Base-by-base conservation (phyloP, 2,113 vertebrate species). In the Genyomyrus donnyi region DNA sequence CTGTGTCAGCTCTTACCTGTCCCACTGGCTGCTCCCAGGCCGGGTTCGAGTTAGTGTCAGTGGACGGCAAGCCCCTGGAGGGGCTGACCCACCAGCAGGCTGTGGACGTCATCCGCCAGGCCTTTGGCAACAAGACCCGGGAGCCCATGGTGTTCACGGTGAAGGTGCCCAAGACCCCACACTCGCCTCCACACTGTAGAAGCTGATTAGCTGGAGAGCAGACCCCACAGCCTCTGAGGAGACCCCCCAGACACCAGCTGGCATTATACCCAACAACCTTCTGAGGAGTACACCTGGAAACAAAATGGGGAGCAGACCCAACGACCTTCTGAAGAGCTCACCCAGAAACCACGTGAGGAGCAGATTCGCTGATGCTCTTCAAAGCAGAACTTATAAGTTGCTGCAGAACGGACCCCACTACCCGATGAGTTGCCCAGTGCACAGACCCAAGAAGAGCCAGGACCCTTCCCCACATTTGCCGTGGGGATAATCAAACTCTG, bases 121-220 rank as follows among this genome's bases (percentile, higher is more conserved):
- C 97, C 3, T 99, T 98, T 92, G 96, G 97, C 89, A 98, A 98
- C 96, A 99, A 98, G 94, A 95, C 96, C 92, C 97, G 95, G 95
- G 97, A 99, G 89, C 97, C 97, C 49, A 99, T 99, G 98, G 95
- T 98, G 93, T 95, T 99, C 45, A 96, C 98, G 92, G 96, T 99
- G 93, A 98, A 98, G 94, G 95, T 97, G 91, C 96, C 96, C 0
- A 94, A 92, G 91, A 91, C 90, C 52, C 56, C 19, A 31, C 53
- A 52, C 19, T 42, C 19, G 48, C 88, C 87, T 17, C 52, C 62
- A 49, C 77, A 90, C 91, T 91, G 89, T 88, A 90, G 15, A n/a
- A 7, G 45, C n/a, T 35, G n/a, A 49, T 9, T 62, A n/a, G 24
- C 56, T 62, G 62, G n/a, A 9, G 62, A 66, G 62, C 62, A 66